Evolutionary conservation across 2,113 vertebrate genomes (phyloP).

Genomic region (Neomonachus schauinslandi): DNA sequence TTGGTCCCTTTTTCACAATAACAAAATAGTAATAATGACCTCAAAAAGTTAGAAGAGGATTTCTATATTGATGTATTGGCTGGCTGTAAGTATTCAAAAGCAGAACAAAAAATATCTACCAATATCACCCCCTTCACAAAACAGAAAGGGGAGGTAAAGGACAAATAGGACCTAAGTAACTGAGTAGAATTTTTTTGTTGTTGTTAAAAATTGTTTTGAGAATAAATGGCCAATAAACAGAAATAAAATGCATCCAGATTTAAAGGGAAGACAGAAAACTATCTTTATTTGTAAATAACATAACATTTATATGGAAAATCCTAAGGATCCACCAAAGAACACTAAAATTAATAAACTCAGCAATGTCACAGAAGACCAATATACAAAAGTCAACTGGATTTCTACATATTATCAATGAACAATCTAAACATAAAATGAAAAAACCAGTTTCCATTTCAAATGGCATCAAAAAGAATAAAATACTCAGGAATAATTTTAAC

Average conservation of each 20-base stretch:
- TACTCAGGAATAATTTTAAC: background rate
- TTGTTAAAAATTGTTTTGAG: background rate
- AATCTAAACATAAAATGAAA: background rate
- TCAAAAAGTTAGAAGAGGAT: background rate
- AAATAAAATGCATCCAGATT: background rate
- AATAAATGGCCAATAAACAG: background rate
- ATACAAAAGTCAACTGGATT: background rate
- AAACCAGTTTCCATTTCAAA: background rate
- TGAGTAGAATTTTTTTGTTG: background rate
- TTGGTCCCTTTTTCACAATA: background rate
- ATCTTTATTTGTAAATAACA: background rate
- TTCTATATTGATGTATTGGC: background rate
- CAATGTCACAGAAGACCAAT: background rate
- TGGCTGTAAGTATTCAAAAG: background rate
- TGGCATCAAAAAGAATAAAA: background rate
- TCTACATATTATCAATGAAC: background rate
- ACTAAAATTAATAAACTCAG: background rate
- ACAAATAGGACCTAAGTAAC: background rate
- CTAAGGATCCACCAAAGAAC: background rate
- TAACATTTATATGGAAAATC: background rate
- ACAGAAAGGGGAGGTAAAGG: background rate
- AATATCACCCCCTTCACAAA: background rate
- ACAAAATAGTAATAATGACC: background rate
- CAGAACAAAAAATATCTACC: background rate
- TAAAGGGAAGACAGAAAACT: background rate